Conservation (phyloP, 2,113 vertebrate species). For the Otolemur garnettii region DNA sequence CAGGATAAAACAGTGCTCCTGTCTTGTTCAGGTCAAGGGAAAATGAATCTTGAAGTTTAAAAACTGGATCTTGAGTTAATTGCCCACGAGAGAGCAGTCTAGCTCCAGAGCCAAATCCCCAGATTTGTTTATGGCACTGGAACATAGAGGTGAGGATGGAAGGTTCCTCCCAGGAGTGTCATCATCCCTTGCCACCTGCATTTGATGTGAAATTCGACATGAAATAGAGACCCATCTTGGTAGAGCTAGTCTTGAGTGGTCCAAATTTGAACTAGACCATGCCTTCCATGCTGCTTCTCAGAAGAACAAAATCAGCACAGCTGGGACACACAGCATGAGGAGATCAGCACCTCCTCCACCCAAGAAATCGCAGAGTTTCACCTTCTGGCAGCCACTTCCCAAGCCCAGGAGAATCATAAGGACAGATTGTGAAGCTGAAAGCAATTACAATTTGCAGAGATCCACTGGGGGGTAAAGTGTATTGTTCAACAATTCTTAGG, state of each 20-base stretch:
- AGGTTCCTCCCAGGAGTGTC: background rate
- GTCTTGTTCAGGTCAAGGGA: background rate
- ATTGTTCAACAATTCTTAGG: background rate
- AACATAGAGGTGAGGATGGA: background rate
- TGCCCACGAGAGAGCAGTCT: background rate
- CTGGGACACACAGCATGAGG: background rate
- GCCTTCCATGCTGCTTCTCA: background rate
- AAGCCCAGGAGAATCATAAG: background rate
- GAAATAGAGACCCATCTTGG: background rate
- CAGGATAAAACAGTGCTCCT: background rate
- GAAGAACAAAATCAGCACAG: constrained; percentile 17
- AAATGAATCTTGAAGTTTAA: background rate
- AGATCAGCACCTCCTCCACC: background rate
- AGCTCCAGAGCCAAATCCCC: background rate
- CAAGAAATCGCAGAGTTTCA: background rate
- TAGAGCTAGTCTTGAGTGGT: background rate
- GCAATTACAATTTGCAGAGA: background rate
- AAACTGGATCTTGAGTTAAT: constrained; percentile 31
- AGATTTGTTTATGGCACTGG: constrained; percentile 18
- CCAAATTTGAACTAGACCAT: background rate
- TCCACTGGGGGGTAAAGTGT: background rate
- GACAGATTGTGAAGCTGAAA: background rate
- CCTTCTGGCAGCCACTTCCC: background rate
- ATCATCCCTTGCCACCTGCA: background rate
- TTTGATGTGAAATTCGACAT: background rate